phyloP scores from a whole-genome alignment of 35 echinoderm and acorn worm species.

The Ophiothrix spiculata region DNA sequence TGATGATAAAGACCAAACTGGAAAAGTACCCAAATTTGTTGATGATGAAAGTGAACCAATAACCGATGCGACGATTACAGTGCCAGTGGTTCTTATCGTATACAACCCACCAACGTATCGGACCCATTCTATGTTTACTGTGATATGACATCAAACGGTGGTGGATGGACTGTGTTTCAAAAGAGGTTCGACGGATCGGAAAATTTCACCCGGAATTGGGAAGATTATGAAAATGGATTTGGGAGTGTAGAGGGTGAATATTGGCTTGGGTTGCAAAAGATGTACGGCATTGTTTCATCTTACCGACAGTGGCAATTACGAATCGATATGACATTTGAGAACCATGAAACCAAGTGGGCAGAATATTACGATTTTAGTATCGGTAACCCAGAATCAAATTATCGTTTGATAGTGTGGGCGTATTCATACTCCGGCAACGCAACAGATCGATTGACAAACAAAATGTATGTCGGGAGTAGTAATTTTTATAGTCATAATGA shows the following conservation, averaged over 20 bases:
- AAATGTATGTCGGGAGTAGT: neutral
- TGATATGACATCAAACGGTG: slow-evolving; percentile 8
- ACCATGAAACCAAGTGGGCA: neutral
- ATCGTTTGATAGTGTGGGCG: neutral
- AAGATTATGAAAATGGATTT: neutral
- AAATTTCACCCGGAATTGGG: slow-evolving; percentile 5
- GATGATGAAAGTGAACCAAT: no score
- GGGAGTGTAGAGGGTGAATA: neutral
- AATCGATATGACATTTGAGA: neutral
- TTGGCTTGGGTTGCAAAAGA: no score
- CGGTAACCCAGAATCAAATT: neutral
- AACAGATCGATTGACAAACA: neutral
- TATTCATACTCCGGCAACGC: neutral
- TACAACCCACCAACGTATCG: no score
- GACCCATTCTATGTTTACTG: slow-evolving; percentile 16
- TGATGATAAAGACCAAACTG: no score
- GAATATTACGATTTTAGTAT: neutral
- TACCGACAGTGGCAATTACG: no score
- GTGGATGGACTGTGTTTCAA: slow-evolving; percentile 19
- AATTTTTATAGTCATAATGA: no score
- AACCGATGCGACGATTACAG: no score
- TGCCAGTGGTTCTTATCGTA: no score
- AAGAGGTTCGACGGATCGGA: neutral
- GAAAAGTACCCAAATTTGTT: no score
- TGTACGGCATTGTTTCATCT: no score